phyloP scores from a whole-genome alignment of 2,888 invertebrate genomes.

The Arrhopalites spinosus region DNA sequence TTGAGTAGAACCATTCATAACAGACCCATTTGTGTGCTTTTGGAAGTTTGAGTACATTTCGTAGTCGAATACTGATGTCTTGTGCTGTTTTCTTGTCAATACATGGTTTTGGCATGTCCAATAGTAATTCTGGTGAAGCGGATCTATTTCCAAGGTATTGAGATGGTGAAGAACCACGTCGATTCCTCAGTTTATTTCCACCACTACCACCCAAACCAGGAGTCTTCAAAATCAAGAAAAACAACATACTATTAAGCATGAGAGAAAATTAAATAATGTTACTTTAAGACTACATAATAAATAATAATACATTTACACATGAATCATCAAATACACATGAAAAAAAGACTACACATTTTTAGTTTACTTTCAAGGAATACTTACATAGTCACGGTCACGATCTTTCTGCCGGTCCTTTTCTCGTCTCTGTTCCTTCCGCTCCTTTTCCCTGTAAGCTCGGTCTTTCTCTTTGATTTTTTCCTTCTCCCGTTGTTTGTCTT shows the following conservation, averaged over 20 bases:
- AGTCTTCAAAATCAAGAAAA: too few species aligned
- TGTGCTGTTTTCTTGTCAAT: conserved; percentile 87
- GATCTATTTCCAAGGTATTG: conserved; percentile 22
- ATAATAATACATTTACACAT: too few species aligned
- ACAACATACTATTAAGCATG: too few species aligned
- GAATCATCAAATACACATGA: too few species aligned
- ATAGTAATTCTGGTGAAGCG: conserved; percentile 18
- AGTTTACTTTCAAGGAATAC: too few species aligned
- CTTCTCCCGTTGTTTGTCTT: conserved; percentile 58
- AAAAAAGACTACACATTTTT: background rate
- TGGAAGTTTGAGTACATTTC: conserved; percentile 93
- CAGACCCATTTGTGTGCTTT: conserved; percentile 99
- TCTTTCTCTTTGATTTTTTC: conserved; percentile 36
- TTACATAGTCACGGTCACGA: conserved; percentile 30
- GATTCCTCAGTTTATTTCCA: conserved; percentile 15
- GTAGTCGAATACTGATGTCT: conserved; percentile 81
- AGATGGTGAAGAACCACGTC: conserved; percentile 23
- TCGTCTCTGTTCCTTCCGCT: conserved; percentile 35
- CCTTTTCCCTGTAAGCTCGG: conserved; percentile 37
- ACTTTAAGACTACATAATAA: too few species aligned
- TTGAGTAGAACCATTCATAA: conserved; percentile 99
- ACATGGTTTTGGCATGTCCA: conserved; percentile 58
- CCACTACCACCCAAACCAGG: background rate
- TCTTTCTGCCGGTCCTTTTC: conserved; percentile 38
- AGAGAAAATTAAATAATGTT: too few species aligned